phyloP scores from a whole-genome alignment of 2,797 vertebrate genomes.

The Cossypha niveicapilla region DNA sequence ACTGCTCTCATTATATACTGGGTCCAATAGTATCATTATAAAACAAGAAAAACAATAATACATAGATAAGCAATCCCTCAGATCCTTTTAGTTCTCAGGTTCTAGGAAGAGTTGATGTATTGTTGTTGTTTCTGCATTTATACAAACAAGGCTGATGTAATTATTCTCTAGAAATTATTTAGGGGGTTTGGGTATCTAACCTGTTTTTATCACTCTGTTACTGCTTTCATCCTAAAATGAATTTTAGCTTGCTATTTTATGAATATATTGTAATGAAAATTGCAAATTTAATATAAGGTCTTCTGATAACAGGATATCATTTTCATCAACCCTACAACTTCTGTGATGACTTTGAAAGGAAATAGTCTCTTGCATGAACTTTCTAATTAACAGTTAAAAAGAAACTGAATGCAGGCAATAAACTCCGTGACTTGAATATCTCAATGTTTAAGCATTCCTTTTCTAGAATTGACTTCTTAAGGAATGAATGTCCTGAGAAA shows the following conservation, averaged over 20 bases:
- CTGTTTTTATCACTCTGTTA: background rate
- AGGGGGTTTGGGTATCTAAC: accelerated
- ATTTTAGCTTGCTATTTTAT: background rate
- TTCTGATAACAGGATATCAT: background rate
- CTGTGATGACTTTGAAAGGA: background rate
- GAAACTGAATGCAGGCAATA: background rate
- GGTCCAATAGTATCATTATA: background rate
- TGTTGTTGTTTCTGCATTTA: background rate
- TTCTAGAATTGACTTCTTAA: background rate
- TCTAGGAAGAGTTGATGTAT: background rate
- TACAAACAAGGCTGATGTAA: background rate
- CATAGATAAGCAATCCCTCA: background rate
- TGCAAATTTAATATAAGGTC: background rate
- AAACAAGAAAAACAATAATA: background rate
- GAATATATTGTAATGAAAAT: background rate
- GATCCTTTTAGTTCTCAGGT: background rate
- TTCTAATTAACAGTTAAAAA: background rate
- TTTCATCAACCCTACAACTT: background rate
- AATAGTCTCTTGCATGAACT: background rate
- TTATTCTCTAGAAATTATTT: background rate
- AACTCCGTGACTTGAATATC: background rate
- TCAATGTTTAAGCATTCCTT: background rate
- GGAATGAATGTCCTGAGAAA: background rate
- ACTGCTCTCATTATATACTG: background rate
- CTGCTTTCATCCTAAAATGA: background rate